Evolutionary conservation across 2,888 invertebrate species (phyloP).

Genomic region (Epistrophe eligans): DNA sequence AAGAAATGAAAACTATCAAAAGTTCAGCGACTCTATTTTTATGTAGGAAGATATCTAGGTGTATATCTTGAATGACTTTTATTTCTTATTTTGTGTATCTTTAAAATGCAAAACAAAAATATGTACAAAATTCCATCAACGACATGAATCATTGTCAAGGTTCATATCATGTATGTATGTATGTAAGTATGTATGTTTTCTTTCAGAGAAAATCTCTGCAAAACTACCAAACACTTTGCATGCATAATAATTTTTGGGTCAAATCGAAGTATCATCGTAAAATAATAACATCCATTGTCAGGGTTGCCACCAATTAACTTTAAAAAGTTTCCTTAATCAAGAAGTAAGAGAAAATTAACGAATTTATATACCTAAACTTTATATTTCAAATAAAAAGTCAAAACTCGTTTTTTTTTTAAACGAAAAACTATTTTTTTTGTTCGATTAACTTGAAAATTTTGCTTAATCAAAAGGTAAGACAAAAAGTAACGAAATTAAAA

Average conservation of each 20-base stretch:
- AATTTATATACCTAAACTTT: no score
- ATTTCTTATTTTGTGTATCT: neutral
- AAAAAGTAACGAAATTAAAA: no score
- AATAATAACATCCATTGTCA: neutral
- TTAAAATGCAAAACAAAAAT: slow-evolving; percentile 3
- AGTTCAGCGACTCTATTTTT: slow-evolving; percentile 15
- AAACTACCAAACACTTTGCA: slow-evolving; percentile 28
- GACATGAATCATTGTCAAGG: slow-evolving; percentile 32
- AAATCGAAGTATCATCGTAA: neutral
- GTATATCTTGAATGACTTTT: neutral
- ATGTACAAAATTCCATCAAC: slow-evolving; percentile 1
- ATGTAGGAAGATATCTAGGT: no score
- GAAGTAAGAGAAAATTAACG: neutral
- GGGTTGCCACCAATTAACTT: neutral
- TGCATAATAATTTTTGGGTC: slow-evolving; percentile 34
- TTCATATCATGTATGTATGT: neutral
- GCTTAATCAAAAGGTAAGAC: no score
- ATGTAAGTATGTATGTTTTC: slow-evolving; percentile 9
- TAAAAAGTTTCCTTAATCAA: neutral
- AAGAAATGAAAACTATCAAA: neutral
- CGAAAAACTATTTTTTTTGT: no score
- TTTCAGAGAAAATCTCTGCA: neutral
- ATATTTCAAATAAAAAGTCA: no score
- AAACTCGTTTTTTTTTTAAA: no score
- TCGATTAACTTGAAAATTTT: no score